Percentiles rank a stretch among this genome's conserved stretches.
These are phyloP conservation scores for Mugil cephalus DNA, from an alignment of 2,113 vertebrate species.

Conservation along the genomic window DNA sequence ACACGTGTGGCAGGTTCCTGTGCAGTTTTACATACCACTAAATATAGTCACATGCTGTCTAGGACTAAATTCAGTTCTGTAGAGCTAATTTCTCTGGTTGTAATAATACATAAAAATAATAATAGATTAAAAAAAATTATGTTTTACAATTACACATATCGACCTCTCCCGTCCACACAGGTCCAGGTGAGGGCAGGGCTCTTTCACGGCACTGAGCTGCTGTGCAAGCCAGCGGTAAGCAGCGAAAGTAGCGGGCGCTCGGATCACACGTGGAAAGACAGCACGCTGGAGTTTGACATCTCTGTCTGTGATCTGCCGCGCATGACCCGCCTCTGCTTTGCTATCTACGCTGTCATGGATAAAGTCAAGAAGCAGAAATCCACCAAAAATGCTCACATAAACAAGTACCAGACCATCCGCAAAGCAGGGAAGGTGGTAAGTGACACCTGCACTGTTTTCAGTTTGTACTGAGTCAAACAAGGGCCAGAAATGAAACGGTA, in stretches of 20 bases:
- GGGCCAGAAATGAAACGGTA: background rate
- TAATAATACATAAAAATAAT: too few species aligned
- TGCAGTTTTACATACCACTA: background rate
- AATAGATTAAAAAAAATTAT: background rate
- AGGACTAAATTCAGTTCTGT: too few species aligned
- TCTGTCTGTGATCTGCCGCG: slow-evolving; percentile 92
- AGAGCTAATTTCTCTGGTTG: too few species aligned
- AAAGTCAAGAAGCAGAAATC: slow-evolving; percentile 96
- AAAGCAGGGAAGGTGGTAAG: slow-evolving; percentile 98
- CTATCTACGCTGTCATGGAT: slow-evolving; percentile 95
- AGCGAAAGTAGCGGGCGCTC: slow-evolving; percentile 91
- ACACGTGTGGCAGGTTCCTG: background rate
- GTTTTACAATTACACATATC: too few species aligned
- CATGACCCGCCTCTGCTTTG: slow-evolving; percentile 97
- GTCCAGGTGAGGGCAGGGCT: slow-evolving; percentile 97
- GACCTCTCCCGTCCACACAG: slow-evolving; percentile 68
- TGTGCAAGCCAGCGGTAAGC: slow-evolving; percentile 94
- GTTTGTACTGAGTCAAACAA: background rate
- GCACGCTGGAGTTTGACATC: slow-evolving; percentile 94
- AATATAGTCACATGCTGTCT: too few species aligned
- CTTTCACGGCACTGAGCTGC: slow-evolving; percentile 96
- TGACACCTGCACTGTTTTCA: background rate
- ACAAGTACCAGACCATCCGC: slow-evolving; percentile 98
- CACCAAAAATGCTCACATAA: slow-evolving; percentile 90
- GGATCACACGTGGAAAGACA: slow-evolving; percentile 91